Conservation (phyloP, 2,797 vertebrate genomes). For the Anolis apletophallus region DNA sequence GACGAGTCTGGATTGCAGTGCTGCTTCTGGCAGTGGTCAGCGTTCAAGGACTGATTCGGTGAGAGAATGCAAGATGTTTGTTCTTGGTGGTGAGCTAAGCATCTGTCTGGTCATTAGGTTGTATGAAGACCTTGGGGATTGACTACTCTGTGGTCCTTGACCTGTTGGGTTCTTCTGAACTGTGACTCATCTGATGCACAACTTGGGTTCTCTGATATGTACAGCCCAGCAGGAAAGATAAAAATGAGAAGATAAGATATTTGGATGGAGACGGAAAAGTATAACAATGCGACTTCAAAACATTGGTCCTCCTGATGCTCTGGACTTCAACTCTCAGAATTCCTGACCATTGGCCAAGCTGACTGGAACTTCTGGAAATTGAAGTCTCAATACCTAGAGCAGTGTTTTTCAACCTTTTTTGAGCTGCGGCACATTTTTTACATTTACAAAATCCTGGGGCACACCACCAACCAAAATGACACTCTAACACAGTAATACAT, state of each 20-base stretch:
- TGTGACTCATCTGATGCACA: not conserved
- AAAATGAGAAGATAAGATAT: not conserved
- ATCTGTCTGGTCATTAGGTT: no score
- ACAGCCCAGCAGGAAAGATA: not conserved
- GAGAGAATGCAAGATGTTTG: constrained; percentile 8
- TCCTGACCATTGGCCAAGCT: no score
- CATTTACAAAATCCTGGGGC: no score
- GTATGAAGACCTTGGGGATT: not conserved
- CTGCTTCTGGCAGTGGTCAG: constrained; percentile 23
- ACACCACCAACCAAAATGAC: no score
- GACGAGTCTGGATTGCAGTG: not conserved
- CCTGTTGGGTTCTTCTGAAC: not conserved
- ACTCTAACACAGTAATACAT: no score
- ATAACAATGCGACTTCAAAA: no score
- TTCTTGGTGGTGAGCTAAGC: not conserved
- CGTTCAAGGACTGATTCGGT: constrained; percentile 33
- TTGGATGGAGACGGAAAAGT: not conserved
- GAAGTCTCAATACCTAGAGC: no score
- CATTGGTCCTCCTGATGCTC: no score
- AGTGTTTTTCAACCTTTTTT: no score
- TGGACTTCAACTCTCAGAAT: no score
- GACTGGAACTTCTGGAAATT: no score
- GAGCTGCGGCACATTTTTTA: no score
- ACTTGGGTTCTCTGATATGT: not conserved
- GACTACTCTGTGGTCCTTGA: not conserved